A percentile compares a stretch with the other conserved stretches of the same genome.
Evolutionary conservation across 2,113 vertebrate genomes (phyloP).

Genomic region (Melierax canorus): DNA sequence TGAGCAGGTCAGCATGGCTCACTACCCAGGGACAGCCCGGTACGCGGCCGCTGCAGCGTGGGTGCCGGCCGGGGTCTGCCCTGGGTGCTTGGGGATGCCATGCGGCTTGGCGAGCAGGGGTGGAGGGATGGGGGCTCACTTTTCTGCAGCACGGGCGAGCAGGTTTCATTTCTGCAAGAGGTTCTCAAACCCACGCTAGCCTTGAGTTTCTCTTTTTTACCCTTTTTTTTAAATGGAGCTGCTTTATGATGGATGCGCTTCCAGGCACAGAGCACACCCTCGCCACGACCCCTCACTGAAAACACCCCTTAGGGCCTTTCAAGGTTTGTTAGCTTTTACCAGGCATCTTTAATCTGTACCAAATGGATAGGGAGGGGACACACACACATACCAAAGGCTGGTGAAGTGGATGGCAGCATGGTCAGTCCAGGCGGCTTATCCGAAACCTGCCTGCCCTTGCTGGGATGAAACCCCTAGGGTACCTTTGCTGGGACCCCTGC

Average conservation of each 20-base stretch:
- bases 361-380: neutral
- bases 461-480: neutral
- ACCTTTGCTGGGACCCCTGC: no score
- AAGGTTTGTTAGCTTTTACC: neutral
- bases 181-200: neutral
- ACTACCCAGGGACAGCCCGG: no score
- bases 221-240: neutral
- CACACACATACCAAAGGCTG: neutral
- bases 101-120: no score
- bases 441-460: neutral
- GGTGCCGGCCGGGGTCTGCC: neutral
- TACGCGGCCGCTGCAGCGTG: no score
- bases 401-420: neutral
- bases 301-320: neutral
- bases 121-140: no score
- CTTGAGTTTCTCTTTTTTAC: neutral
- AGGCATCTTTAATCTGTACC: neutral
- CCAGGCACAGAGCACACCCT: neutral
- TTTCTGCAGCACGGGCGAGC: no score
- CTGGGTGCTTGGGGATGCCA: fast-evolving
- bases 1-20: neutral
- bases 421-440: neutral
- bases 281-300: neutral
- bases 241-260: neutral
- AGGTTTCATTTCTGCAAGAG: fast-evolving